Evolutionary conservation across 2,888 invertebrate species (phyloP), one percentile per base, ranked within the genome.

Genomic region (Drosophila prolongata): DNA sequence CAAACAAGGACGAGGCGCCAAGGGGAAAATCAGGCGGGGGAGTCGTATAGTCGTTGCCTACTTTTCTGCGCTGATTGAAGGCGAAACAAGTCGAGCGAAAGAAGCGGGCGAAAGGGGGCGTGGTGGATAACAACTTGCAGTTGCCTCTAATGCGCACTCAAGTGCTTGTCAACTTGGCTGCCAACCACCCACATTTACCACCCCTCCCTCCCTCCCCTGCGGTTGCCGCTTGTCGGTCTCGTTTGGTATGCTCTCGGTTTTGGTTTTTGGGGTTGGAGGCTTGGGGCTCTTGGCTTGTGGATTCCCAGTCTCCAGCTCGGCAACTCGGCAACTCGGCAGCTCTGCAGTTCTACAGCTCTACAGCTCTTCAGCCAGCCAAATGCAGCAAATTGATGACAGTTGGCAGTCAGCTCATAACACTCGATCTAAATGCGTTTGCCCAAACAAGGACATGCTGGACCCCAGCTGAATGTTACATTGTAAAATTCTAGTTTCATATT

Each of bases 331-430:
- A n/a, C 4, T 50, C 27, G 19, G 30, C 42, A 30, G 6, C 0
- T 40, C 27, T 30, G 13, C 19, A 9, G 10, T 8, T 16, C 16
- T 24, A 24, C n/a, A 1, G 14, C 24, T 52, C 37, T 56, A 37
- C 27, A 14, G 52, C 16, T 38, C 27, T 6, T 13, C 37, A 30
- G 16, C 11, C 49, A 49, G 30, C 38, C 62, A 82, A 85, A 80
- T 85, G 40, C 40, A 77, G 79, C 80, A 82, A 83, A 86, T 80
- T 82, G 86, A 86, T 82, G 83, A 80, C 75, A 80, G 83, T 57
- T 52, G 64, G 38, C 72, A 53, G 56, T 42, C 56, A 43, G 61
- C 42, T 59, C 59, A 43, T 59, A 64, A 49, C 47, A 64, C 62
- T 59, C 27, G 14, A 27, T 3, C 24, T 14, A 35, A 59, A 54